phyloP scores from a whole-genome alignment of 2,888 invertebrate genomes.

The Pandemis heparana region DNA sequence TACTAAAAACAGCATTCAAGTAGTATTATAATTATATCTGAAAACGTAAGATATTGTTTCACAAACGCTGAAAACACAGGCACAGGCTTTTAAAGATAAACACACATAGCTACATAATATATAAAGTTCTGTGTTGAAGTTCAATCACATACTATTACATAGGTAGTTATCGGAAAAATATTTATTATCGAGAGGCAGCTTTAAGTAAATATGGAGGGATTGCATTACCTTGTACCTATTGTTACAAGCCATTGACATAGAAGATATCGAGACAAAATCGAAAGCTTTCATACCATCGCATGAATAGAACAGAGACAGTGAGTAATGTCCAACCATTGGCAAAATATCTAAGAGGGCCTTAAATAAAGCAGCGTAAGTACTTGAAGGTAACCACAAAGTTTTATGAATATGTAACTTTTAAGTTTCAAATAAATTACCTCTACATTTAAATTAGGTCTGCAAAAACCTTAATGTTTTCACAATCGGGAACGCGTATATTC shows the following conservation, averaged over 20 bases:
- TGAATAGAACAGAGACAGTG: not conserved
- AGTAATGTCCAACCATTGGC: not conserved
- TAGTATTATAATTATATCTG: not conserved
- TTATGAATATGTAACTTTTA: not conserved
- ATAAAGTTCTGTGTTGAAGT: too few species aligned
- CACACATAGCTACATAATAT: too few species aligned
- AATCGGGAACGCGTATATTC: too few species aligned
- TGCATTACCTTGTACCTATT: not conserved
- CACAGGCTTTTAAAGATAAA: too few species aligned
- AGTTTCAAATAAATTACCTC: too few species aligned
- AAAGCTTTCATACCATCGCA: not conserved
- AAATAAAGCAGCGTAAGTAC: not conserved
- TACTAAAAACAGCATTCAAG: not conserved
- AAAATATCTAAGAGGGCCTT: not conserved
- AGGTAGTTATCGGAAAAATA: too few species aligned
- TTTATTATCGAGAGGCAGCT: too few species aligned
- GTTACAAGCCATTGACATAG: not conserved
- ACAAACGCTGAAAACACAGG: not conserved
- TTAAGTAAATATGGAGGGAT: not conserved
- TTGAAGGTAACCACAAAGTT: not conserved
- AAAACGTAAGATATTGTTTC: not conserved
- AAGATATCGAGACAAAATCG: not conserved
- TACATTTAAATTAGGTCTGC: too few species aligned
- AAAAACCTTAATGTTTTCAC: too few species aligned
- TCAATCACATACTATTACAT: not conserved